These are phyloP conservation scores for Venusia cambrica DNA, from an alignment of 2,888 invertebrate genomes.

Conservation along the genomic window DNA sequence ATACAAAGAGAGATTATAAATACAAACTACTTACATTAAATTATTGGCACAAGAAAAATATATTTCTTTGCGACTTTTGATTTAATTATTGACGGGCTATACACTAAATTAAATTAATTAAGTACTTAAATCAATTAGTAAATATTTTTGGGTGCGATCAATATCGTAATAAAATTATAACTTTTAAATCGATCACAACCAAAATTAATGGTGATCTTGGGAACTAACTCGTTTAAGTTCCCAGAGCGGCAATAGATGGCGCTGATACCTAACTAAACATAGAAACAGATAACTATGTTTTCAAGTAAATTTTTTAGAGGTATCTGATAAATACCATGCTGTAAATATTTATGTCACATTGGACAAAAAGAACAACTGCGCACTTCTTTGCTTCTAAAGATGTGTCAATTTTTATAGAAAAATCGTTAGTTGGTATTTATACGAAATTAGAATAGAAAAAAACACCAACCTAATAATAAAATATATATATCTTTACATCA, in stretches of 20 bases:
- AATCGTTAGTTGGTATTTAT: conserved; percentile 7
- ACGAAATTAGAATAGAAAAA: conserved; percentile 16
- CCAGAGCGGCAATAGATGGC: conserved; percentile 6
- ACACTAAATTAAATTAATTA: not conserved
- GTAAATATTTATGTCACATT: no score
- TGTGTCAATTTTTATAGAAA: conserved; percentile 46
- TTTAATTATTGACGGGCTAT: not conserved
- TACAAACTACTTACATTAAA: no score
- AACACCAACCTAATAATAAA: conserved; percentile 23
- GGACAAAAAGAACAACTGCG: no score
- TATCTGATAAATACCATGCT: no score
- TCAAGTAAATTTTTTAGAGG: no score
- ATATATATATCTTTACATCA: no score
- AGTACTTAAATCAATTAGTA: conserved; percentile 1
- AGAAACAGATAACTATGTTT: no score
- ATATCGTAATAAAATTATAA: conserved; percentile 32
- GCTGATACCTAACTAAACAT: not conserved
- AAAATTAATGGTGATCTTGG: conserved; percentile 44
- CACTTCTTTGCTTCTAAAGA: conserved; percentile 65
- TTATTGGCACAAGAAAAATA: not conserved
- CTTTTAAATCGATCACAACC: conserved; percentile 70
- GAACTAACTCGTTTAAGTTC: conserved; percentile 2
- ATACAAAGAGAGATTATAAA: no score
- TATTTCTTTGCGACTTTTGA: not conserved
- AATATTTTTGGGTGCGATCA: conserved; percentile 69